Percentiles rank a stretch among this genome's conserved stretches.
Conservation (phyloP, 2,888 invertebrate genomes). For the Agriopis marginaria region DNA sequence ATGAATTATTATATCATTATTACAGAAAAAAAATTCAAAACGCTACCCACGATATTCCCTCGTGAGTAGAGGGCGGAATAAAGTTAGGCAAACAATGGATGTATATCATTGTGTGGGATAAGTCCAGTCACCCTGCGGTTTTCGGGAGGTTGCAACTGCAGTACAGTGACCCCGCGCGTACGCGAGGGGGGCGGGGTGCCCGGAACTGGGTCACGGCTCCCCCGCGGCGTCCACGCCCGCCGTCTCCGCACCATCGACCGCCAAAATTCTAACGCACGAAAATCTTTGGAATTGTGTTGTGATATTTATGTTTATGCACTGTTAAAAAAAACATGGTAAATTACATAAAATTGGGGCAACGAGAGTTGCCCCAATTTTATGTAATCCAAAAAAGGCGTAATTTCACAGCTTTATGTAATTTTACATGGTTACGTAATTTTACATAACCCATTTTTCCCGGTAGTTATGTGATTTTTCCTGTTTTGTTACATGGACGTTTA, state of each 20-base stretch:
- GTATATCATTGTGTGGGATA: constrained; percentile 49
- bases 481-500: too few species aligned
- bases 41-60: neutral
- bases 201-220: constrained; percentile 74
- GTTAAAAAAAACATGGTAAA: too few species aligned
- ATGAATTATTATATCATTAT: too few species aligned
- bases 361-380: too few species aligned
- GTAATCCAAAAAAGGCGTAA: too few species aligned
- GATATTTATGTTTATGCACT: too few species aligned
- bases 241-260: constrained; percentile 77
- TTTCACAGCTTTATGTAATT: too few species aligned
- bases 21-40: too few species aligned
- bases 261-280: constrained; percentile 66
- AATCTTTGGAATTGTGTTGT: constrained; percentile 41
- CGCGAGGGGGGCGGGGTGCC: constrained; percentile 63
- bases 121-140: constrained; percentile 79
- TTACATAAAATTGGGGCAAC: too few species aligned
- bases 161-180: constrained; percentile 85
- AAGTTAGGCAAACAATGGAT: constrained; percentile 43
- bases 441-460: too few species aligned
- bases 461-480: too few species aligned
- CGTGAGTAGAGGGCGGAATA: constrained; percentile 15
- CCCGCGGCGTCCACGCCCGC: constrained; percentile 54
- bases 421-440: too few species aligned
- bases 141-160: constrained; percentile 81